Base-by-base conservation (phyloP, 2,113 vertebrate species). In the Athene cunicularia region DNA sequence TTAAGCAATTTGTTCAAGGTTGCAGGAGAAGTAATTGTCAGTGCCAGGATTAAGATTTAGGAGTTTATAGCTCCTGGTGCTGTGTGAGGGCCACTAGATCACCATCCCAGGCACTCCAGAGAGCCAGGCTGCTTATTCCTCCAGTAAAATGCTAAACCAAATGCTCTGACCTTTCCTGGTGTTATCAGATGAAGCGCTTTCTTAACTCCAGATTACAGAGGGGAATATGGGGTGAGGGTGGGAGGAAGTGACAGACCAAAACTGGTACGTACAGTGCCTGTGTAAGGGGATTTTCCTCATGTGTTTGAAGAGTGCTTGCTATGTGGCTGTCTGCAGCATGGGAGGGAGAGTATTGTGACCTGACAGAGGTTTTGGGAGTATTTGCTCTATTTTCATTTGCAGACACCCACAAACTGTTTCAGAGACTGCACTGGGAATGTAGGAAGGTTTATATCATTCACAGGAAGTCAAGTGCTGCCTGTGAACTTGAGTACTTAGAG, bases 1-100 rank as follows among this genome's bases (percentile, higher is more conserved):
- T 91, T 81, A 95, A 96, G 66, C 83, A 84, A 91, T 97, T 95
- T 96, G 73, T 80, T 95, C 77, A 82, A 91, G 94, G 83, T 93
- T 83, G 1, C 39, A 5, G 12, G 43, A 84, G 80, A 96, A 92
- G 91, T 95, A 95, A 95, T 94, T 91, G 83, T 85, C 91, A 80
- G 77, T 70, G 73, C 49, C 24, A 58, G 70, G 93, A 97, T 97
- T 95, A 95, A 92, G 94, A 75, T 49, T 81, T 52, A 93, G 91
- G 92, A 92, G 93, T 97, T 97, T 95, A 94, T 84, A 89, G 88
- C 86, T 95, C 49, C 80, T 56, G 56, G 86, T 87, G 56, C 68
- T 91, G 33, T 30, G 67, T 47, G 47, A 18, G 5, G 68, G 56
- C 83, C 91, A 92, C 68, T 91, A 90, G 94, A 92, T 94, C 83